These are phyloP conservation scores for Cyphomyrus discorhynchus DNA, from an alignment of 2,113 vertebrate genomes.

Conservation along the genomic window DNA sequence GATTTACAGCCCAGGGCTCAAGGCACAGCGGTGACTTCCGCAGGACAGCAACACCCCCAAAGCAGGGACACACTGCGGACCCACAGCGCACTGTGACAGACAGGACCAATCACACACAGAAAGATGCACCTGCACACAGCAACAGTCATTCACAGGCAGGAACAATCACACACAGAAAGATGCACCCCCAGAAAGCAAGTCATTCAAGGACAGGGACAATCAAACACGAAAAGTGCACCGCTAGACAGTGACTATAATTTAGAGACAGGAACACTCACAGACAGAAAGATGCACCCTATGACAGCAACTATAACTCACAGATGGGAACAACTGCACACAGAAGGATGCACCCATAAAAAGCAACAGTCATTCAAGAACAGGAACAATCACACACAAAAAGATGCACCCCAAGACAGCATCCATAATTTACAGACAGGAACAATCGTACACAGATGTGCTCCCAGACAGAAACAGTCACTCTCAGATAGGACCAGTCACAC, in stretches of 20 bases:
- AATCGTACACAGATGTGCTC: background rate
- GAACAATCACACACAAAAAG: constrained; percentile 22
- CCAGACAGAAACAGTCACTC: background rate
- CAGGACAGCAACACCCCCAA: constrained; percentile 13
- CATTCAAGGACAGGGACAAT: background rate
- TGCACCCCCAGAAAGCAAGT: background rate
- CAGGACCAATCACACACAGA: constrained; percentile 16
- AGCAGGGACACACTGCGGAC: background rate
- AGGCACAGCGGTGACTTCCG: constrained; percentile 26
- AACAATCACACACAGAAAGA: constrained; percentile 7
- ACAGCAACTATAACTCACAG: background rate
- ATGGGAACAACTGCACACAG: constrained; percentile 16
- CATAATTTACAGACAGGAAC: constrained; percentile 22
- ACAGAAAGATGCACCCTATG: background rate
- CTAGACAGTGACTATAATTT: constrained; percentile 16
- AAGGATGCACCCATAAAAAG: background rate
- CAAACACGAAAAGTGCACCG: constrained; percentile 6
- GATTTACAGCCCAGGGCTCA: constrained; percentile 32
- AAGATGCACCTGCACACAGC: constrained; percentile 13
- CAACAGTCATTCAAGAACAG: background rate
- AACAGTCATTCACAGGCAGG: constrained; percentile 20
- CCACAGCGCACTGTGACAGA: background rate
- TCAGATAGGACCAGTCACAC: background rate
- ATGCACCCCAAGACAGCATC: constrained; percentile 11
- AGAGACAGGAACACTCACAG: constrained; percentile 11